Percentiles rank a stretch among this genome's conserved stretches.
These are phyloP conservation scores for Xenopus tropicalis DNA, from an alignment of 2,113 vertebrate species.

Conservation along the genomic window UCB_Xtro_10.0 CM004451.2:80119501-80120000, in stretches of 20 bases:
- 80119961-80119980: too few species aligned
- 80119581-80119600: conserved; percentile 39
- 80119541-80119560: conserved; percentile 43
- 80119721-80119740: conserved; percentile 1
- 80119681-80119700: conserved; percentile 29
- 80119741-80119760: conserved; percentile 3
- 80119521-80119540: conserved; percentile 30
- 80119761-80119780: not conserved
- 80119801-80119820: too few species aligned
- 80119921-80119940: too few species aligned
- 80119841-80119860: too few species aligned
- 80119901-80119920: too few species aligned
- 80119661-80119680: conserved; percentile 20
- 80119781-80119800: too few species aligned
- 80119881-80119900: too few species aligned
- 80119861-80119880: too few species aligned
- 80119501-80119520: conserved; percentile 33
- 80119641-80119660: conserved; percentile 32
- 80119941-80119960: too few species aligned
- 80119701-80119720: conserved; percentile 25
- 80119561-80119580: conserved; percentile 22
- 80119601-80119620: conserved; percentile 41
- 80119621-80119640: conserved; percentile 41
- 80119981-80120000: too few species aligned
- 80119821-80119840: too few species aligned